Evolutionary conservation across 2,888 invertebrate species (phyloP), one percentile per base, ranked within the genome.

Genomic region (Julus scanicus): DNA sequence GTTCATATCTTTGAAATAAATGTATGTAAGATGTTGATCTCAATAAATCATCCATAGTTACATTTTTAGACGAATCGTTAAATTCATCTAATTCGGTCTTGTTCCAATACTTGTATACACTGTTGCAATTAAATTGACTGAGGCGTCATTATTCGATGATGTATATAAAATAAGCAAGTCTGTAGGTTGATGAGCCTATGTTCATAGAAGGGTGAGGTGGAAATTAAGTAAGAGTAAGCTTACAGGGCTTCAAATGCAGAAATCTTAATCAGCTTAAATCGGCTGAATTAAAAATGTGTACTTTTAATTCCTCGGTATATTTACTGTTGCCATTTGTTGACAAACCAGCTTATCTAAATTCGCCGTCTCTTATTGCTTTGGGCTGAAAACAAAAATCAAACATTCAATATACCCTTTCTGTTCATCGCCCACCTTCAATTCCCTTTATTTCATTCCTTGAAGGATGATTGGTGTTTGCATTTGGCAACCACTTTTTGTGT

Each of bases 181-280:
- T 13, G 17, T 53, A 53, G 53, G 53, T 11, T 17, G 53, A 53
- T 2, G 13, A 53, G 17, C 4, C 4, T 13, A 17, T 4, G 53
- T 8, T 13, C 15, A 11, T 53, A 13, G 17, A 17, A 17, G 53
- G 17, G 20, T 29, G 2, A 71, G 71, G 9, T 29, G 17, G 57
- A 17, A 57, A 71, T 71, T 8, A 8, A 71, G 29, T 71, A 20
- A 5, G 29, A 71, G 71, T 71, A 29, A 29, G 29, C 13, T 71
- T 2, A n/a, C 11, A 20, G 9, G 71, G n/a, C n/a, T 71, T 29
- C 29, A 71, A 71, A 3, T 71, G 29, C 8, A 71, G 9, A 71
- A 71, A 71, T 29, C 29, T 71, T 71, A 71, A 71, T 71, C 29
- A 71, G 71, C 71, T 71, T 71, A 71, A 71, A 71, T 71, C 71